Percentiles rank a stretch among this genome's conserved stretches.
Evolutionary conservation across 2,888 invertebrate genomes (phyloP).

Genomic region (Drosophila paracracens): DNA sequence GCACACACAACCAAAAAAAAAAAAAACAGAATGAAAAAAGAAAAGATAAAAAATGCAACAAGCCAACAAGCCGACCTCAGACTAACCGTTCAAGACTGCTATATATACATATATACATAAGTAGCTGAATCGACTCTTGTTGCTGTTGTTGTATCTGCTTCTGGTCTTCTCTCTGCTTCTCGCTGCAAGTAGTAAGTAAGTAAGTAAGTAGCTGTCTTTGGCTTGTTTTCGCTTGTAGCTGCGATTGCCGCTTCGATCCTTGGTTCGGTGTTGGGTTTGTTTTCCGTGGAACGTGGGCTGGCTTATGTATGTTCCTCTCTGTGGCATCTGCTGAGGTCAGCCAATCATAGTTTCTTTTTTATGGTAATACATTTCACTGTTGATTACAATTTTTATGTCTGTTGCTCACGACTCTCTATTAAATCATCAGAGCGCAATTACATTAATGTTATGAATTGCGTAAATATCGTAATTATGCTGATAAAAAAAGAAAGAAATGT

Average conservation of each 20-base stretch:
- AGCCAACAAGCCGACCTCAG: conserved; percentile 28
- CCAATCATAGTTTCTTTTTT: conserved; percentile 1
- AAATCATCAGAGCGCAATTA: conserved; percentile 1
- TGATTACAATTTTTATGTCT: not conserved
- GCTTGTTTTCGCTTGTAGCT: conserved; percentile 68
- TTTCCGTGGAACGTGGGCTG: conserved; percentile 12
- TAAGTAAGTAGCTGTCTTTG: conserved; percentile 57
- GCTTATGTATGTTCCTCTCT: conserved; percentile 1
- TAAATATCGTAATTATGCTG: not conserved
- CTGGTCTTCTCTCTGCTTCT: conserved; percentile 52
- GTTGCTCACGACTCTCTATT: not conserved
- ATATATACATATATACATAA: not conserved
- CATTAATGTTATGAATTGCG: not conserved
- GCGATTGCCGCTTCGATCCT: conserved; percentile 34
- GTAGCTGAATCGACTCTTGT: conserved; percentile 42
- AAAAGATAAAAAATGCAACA: conserved; percentile 50
- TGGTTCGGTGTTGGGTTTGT: conserved; percentile 23
- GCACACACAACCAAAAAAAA: conserved; percentile 35
- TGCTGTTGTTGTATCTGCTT: conserved; percentile 49
- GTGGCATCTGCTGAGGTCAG: conserved; percentile 13
- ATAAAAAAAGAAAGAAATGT: not conserved
- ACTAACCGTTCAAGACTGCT: conserved; percentile 6
- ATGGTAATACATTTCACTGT: not conserved
- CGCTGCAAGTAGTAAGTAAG: conserved; percentile 21
- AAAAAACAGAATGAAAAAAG: not conserved